Base-by-base conservation (phyloP, 2,888 invertebrate species). In the Sylvicola cinctus region DNA sequence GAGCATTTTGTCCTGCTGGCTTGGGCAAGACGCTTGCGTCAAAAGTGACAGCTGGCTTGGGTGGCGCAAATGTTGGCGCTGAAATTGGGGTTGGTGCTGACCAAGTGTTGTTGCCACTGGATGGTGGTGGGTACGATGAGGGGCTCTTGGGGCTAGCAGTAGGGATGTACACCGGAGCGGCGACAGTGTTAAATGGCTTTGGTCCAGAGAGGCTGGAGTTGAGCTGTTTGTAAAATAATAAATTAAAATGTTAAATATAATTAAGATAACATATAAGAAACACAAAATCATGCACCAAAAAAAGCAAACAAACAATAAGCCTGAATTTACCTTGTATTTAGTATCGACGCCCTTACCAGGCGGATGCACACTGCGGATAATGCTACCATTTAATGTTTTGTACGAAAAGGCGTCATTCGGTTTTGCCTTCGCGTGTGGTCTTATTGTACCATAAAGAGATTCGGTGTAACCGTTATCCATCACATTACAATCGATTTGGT, bases 321-420 rank as follows among this genome's bases (percentile, higher is more conserved):
- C 8, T 20, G 8, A 33, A 48, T 50, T 46, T 51, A 55, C 55
- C 53, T 50, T 51, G 25, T 36, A 38, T 39, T 56, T 54, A 41
- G 42, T 51, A 41, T 46, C 39, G 39, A 46, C 45, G 34, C 58
- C 55, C 49, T 57, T 58, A 47, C 58, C 58, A 39, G 58, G 56
- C 38, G 58, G 51, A 42, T 52, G 49, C 40, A 58, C 58, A 42
- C 58, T 58, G 43, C 53, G 51, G 40, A 58, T 58, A 39, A 58
- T 52, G 41, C 53, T 55, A 40, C 58, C 58, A 38, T 55, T 51
- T 32, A 55, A 42, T 36, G 58, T 58, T 34, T 55, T 52, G 42
- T 57, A 58, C 41, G 52, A 50, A 38, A 58, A 57, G 20, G 51
- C 49, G 38, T 53, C 54, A 38, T 51, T 49, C 28, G 41, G 34